Conservation (phyloP, 92 coral and sea anemone species). For the Micromussa lordhowensis region DNA sequence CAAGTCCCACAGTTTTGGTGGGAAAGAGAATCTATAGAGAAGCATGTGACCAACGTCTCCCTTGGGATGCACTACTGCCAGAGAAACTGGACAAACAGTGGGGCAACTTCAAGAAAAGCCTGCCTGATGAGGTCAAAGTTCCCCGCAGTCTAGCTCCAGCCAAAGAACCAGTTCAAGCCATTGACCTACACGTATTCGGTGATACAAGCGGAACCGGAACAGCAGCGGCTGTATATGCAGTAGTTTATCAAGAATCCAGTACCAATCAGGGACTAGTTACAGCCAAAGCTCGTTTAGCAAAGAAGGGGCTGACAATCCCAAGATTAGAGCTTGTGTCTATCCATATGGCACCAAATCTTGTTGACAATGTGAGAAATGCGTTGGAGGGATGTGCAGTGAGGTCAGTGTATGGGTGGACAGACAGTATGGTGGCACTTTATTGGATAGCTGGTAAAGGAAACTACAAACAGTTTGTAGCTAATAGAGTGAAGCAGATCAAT, state of each 20-base stretch:
- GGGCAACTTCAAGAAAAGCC: constrained; percentile 49
- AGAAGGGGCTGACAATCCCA: no score
- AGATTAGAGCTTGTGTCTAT: no score
- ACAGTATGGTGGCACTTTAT: no score
- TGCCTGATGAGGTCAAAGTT: constrained; percentile 30
- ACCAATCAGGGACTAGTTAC: no score
- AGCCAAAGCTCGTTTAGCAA: no score
- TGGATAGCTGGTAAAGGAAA: no score
- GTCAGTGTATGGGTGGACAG: no score
- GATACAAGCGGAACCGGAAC: constrained; percentile 50
- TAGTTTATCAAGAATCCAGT: no score
- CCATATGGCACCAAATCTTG: no score
- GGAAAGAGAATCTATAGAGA: constrained; percentile 60
- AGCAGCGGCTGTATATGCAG: constrained; percentile 42
- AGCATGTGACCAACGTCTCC: constrained; percentile 52
- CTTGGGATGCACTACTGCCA: constrained; percentile 54
- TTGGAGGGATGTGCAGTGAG: no score
- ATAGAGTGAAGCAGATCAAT: neutral
- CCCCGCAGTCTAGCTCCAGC: constrained; percentile 53
- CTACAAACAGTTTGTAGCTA: neutral
- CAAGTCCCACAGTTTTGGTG: constrained; percentile 49
- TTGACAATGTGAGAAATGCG: no score
- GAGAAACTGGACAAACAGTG: constrained; percentile 12
- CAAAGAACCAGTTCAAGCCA: constrained; percentile 22
- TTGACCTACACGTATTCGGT: constrained; percentile 59